phyloP scores from a whole-genome alignment of 2,888 invertebrate species.

The Rhamnusium bicolor region DNA sequence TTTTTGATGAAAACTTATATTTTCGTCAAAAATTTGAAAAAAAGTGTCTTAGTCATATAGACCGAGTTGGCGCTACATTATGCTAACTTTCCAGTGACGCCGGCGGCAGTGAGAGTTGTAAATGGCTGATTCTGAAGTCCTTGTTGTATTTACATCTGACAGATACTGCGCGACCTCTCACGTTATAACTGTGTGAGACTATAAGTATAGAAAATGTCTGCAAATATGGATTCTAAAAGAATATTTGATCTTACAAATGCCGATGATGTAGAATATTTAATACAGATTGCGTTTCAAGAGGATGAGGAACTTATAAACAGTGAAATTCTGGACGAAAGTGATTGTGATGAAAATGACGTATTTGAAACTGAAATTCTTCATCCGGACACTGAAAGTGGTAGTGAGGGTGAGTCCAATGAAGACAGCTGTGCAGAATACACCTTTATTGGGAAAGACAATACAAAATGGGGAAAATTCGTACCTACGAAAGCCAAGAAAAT shows the following conservation, averaged over 20 bases:
- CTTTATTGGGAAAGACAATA: conserved; percentile 4
- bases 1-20: not conserved
- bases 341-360: not conserved
- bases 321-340: conserved; percentile 11
- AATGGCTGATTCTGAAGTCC: not conserved
- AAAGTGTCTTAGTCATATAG: too few species aligned
- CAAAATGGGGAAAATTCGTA: not conserved
- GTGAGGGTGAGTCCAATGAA: conserved; percentile 3
- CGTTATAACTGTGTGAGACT: not conserved
- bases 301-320: conserved; percentile 7
- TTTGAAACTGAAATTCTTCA: too few species aligned
- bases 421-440: too few species aligned
- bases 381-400: not conserved
- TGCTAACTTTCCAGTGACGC: not conserved
- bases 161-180: not conserved
- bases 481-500: too few species aligned
- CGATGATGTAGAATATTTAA: not conserved
- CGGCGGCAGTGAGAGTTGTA: not conserved
- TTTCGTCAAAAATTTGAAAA: too few species aligned
- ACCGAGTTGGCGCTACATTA: too few species aligned
- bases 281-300: not conserved
- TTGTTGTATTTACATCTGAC: conserved; percentile 2
- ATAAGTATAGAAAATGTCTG: not conserved
- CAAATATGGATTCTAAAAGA: too few species aligned
- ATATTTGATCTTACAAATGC: too few species aligned